A percentile compares a stretch with the other conserved stretches of the same genome.
These are phyloP conservation scores for Gallinago paraguaiae DNA, from an alignment of 2,113 vertebrate genomes.

Conservation along the genomic window DNA sequence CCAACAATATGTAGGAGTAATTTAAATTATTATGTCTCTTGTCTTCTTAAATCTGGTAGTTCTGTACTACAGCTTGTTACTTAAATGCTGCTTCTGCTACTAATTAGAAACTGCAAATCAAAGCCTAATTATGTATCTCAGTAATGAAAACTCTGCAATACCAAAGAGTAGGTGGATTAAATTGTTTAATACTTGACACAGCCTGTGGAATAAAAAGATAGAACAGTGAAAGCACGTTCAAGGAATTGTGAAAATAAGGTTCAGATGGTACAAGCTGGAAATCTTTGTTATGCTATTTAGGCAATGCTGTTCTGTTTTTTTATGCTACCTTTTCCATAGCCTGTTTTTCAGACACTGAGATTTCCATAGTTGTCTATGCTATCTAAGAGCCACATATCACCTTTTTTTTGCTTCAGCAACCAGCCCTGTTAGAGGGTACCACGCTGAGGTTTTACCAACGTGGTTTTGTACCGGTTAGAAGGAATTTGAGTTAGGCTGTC, in stretches of 20 bases:
- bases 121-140: slow-evolving; percentile 33
- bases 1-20: background rate
- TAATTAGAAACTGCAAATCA: slow-evolving; percentile 62
- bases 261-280: background rate
- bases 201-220: slow-evolving; percentile 10
- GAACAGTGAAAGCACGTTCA: background rate
- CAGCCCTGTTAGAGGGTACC: background rate
- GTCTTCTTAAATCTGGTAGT: slow-evolving; percentile 9
- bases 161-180: slow-evolving; percentile 33
- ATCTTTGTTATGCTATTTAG: background rate
- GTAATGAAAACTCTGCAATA: background rate
- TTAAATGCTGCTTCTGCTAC: slow-evolving; percentile 15
- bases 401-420: background rate
- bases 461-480: background rate
- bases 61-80: slow-evolving; percentile 32
- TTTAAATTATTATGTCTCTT: slow-evolving; percentile 12
- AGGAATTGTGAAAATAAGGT: background rate
- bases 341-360: background rate
- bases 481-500: background rate
- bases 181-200: slow-evolving; percentile 4
- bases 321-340: background rate
- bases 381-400: background rate
- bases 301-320: background rate
- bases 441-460: background rate
- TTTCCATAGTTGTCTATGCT: background rate